phyloP scores from a whole-genome alignment of 2,888 invertebrate species.

The Pachycephus smyrnensis region DNA sequence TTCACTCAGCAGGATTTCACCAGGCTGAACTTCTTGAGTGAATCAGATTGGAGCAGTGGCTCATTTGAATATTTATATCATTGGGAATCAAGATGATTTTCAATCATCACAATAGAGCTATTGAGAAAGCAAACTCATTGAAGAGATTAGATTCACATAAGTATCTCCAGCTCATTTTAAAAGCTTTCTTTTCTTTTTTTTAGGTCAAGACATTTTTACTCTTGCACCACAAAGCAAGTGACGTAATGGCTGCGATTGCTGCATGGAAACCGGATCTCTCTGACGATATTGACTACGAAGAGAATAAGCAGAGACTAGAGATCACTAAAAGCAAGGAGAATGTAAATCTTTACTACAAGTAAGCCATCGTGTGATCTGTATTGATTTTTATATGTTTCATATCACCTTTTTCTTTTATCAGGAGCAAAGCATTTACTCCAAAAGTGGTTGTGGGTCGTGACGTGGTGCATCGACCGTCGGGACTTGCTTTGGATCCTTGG shows the following conservation, averaged over 20 bases:
- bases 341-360: slow-evolving; percentile 5
- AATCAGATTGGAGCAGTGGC: background rate
- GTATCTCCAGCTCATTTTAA: background rate
- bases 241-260: slow-evolving; percentile 63
- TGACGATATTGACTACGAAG: slow-evolving; percentile 16
- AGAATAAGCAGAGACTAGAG: slow-evolving; percentile 15
- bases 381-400: background rate
- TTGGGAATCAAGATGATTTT: slow-evolving; percentile 2
- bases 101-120: background rate
- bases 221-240: slow-evolving; percentile 72
- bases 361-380: background rate
- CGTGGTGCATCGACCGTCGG: slow-evolving; percentile 74
- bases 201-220: slow-evolving; percentile 72
- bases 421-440: slow-evolving; percentile 70
- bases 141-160: background rate
- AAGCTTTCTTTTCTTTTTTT: slow-evolving; percentile 25
- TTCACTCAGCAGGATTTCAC: background rate
- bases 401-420: slow-evolving; percentile 39
- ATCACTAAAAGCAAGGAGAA: slow-evolving; percentile 13
- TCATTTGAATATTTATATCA: slow-evolving; percentile 1
- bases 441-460: slow-evolving; percentile 71
- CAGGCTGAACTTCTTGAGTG: background rate
- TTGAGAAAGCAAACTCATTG: background rate
- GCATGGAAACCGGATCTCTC: slow-evolving; percentile 37
- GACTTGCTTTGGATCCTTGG: slow-evolving; percentile 76